These are phyloP conservation scores for Melanostoma scalare DNA, from an alignment of 2,888 invertebrate genomes.

Conservation along the genomic window DNA sequence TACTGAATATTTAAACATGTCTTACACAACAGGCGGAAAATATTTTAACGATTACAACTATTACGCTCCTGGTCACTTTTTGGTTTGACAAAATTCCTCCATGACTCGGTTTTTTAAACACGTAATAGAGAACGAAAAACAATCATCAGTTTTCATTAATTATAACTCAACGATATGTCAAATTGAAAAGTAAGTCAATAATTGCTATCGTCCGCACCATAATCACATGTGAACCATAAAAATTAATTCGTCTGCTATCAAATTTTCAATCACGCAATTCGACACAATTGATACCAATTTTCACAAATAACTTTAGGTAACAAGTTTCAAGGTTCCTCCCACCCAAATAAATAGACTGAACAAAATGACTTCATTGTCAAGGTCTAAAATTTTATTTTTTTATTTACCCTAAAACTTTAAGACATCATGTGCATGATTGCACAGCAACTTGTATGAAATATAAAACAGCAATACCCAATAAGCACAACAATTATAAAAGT, in stretches of 20 bases:
- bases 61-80: too few species aligned
- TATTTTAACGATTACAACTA: too few species aligned
- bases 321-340: conserved; percentile 6
- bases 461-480: conserved; percentile 23
- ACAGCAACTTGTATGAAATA: background rate
- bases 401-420: background rate
- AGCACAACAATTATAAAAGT: background rate
- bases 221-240: conserved; percentile 13
- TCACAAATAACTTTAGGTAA: background rate
- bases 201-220: conserved; percentile 1
- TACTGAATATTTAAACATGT: too few species aligned
- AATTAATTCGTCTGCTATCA: background rate
- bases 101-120: too few species aligned
- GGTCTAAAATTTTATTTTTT: conserved; percentile 17
- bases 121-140: background rate
- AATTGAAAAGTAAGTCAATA: background rate
- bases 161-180: background rate
- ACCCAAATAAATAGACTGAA: background rate
- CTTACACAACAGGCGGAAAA: too few species aligned
- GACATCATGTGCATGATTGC: background rate
- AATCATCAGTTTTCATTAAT: background rate
- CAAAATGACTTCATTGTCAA: conserved; percentile 21
- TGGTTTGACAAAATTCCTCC: too few species aligned
- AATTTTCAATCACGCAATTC: conserved; percentile 38
- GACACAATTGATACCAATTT: background rate